Evolutionary conservation across 2,113 vertebrate species (phyloP).

Genomic region (Thalassarche chlororhynchos): DNA sequence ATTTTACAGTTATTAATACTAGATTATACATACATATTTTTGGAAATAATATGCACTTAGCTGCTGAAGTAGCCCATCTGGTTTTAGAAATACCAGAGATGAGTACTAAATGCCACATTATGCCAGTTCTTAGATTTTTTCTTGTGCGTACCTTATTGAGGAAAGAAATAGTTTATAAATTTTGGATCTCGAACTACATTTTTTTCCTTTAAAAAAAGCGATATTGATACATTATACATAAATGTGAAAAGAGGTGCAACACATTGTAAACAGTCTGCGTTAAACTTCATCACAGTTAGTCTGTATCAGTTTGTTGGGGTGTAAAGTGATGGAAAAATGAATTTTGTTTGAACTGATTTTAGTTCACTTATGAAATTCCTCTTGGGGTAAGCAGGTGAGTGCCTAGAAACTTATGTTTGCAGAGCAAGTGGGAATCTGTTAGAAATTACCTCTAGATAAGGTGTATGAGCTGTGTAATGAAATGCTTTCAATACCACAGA

Average conservation of each 20-base stretch:
- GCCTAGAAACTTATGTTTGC: conserved; percentile 65
- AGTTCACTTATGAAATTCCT: conserved; percentile 65
- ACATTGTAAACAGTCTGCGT: conserved; percentile 53
- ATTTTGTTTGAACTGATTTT: conserved; percentile 72
- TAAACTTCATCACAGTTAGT: conserved; percentile 63
- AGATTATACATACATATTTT: not conserved
- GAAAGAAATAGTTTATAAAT: not conserved
- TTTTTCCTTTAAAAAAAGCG: conserved; percentile 3
- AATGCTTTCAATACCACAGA: conserved; percentile 67
- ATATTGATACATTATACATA: not conserved
- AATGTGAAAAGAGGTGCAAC: conserved; percentile 51
- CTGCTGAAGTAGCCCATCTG: conserved; percentile 4
- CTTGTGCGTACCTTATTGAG: not conserved
- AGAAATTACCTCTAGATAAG: conserved; percentile 76
- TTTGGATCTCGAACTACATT: not conserved
- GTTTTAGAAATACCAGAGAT: conserved; percentile 15
- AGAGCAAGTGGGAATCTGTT: conserved; percentile 72
- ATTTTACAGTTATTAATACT: not conserved
- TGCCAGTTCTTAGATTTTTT: not conserved
- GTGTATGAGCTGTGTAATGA: conserved; percentile 60
- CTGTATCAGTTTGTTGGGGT: conserved; percentile 50
- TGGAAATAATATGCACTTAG: not conserved
- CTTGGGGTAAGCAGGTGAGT: conserved; percentile 41
- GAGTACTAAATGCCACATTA: not conserved
- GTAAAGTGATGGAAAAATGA: conserved; percentile 68